These are phyloP conservation scores for Sapajus apella DNA, from an alignment of 2,113 vertebrate genomes.

Conservation along the genomic window DNA sequence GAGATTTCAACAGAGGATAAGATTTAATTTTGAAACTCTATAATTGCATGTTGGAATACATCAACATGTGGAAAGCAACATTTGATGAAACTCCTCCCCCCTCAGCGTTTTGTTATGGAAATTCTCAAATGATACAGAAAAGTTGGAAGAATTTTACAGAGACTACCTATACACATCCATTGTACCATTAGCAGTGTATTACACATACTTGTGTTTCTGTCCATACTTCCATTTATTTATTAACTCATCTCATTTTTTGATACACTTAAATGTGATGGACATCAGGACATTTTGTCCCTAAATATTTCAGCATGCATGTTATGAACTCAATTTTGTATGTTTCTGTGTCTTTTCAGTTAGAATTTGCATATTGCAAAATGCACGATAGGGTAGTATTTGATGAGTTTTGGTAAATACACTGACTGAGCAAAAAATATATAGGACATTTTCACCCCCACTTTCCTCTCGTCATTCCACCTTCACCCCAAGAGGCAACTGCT, in stretches of 20 bases:
- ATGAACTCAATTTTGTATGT: too few species aligned
- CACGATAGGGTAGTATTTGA: neutral
- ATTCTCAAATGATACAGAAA: neutral
- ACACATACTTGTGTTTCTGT: rapidly evolving
- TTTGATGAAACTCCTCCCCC: neutral
- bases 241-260: neutral
- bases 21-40: neutral
- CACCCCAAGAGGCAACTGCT: rapidly evolving
- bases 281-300: neutral
- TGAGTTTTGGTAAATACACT: neutral
- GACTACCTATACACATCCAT: rapidly evolving
- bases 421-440: neutral
- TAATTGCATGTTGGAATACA: neutral
- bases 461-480: neutral
- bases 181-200: rapidly evolving
- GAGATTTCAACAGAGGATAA: neutral
- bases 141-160: neutral
- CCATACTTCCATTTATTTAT: too few species aligned
- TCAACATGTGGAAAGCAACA: neutral
- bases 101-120: neutral
- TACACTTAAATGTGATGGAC: neutral
- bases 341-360: neutral
- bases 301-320: neutral
- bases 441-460: neutral
- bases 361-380: neutral